Percentiles rank a stretch among this genome's conserved stretches.
Conservation (phyloP, 2,797 vertebrate genomes). For the Megaceryle alcyon region DNA sequence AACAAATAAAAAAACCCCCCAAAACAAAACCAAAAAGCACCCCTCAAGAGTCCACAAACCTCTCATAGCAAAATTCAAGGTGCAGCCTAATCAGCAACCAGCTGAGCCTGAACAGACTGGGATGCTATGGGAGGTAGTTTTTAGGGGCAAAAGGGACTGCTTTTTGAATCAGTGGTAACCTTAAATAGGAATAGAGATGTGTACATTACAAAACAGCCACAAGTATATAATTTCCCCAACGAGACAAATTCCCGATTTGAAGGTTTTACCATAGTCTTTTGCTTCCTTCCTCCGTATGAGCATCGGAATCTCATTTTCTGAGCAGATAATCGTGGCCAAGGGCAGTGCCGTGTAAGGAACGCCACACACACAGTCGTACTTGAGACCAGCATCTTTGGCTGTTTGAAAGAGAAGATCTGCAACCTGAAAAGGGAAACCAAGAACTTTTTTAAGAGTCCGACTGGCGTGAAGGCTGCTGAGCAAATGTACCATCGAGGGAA, state of each 20-base stretch:
- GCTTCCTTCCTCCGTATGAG: slow-evolving; percentile 92
- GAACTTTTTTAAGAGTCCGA: fast-evolving
- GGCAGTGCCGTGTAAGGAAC: slow-evolving; percentile 95
- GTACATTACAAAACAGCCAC: background rate
- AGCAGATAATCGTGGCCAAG: slow-evolving; percentile 88
- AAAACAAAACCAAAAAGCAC: background rate
- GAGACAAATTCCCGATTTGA: background rate
- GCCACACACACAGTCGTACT: slow-evolving; percentile 86
- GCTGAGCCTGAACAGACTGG: background rate
- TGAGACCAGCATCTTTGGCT: slow-evolving; percentile 73
- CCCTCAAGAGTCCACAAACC: background rate
- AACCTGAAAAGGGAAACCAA: slow-evolving; percentile 75
- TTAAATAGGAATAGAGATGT: background rate
- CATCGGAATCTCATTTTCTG: slow-evolving; percentile 86
- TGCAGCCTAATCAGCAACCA: background rate
- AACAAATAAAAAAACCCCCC: background rate
- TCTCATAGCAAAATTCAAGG: background rate
- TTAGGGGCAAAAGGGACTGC: fast-evolving
- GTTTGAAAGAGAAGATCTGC: slow-evolving; percentile 84
- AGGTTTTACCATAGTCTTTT: slow-evolving; percentile 88
- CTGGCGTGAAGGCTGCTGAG: fast-evolving
- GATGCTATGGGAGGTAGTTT: fast-evolving
- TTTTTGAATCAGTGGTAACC: background rate
- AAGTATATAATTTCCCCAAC: background rate
- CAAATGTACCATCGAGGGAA: fast-evolving